phyloP scores from a whole-genome alignment of 2,113 vertebrate genomes.

The Halcyon malimbica region DNA sequence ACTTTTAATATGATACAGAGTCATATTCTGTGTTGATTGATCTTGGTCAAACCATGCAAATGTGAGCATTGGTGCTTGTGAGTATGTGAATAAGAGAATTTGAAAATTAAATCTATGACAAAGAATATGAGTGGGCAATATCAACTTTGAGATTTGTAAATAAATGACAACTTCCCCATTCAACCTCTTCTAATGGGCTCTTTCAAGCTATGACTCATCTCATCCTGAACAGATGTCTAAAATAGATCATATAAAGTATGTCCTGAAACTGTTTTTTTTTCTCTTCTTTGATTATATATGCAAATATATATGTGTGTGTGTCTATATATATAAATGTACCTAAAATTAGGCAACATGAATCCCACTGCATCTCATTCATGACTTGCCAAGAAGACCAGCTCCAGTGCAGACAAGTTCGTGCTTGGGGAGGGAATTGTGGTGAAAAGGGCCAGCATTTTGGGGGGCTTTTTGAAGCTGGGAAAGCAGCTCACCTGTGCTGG shows the following conservation, averaged over 20 bases:
- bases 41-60: not conserved
- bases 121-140: not conserved
- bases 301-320: too few relatives aligned
- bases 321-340: not conserved
- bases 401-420: too few relatives aligned
- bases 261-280: not conserved
- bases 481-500: too few relatives aligned
- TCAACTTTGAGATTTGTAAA: not conserved
- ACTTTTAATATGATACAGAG: not conserved
- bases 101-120: not conserved
- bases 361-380: not conserved
- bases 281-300: not conserved
- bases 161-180: not conserved
- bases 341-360: not conserved
- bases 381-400: too few relatives aligned
- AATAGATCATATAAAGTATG: not conserved
- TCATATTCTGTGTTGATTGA: rapidly evolving
- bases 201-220: not conserved
- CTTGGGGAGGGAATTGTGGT: too few relatives aligned
- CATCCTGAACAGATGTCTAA: not conserved
- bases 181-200: not conserved
- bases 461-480: too few relatives aligned
- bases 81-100: not conserved
- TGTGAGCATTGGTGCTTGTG: not conserved
- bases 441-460: too few relatives aligned